Conservation (phyloP, 2,797 vertebrate species). For the Hippopotamyrus pictus region DNA sequence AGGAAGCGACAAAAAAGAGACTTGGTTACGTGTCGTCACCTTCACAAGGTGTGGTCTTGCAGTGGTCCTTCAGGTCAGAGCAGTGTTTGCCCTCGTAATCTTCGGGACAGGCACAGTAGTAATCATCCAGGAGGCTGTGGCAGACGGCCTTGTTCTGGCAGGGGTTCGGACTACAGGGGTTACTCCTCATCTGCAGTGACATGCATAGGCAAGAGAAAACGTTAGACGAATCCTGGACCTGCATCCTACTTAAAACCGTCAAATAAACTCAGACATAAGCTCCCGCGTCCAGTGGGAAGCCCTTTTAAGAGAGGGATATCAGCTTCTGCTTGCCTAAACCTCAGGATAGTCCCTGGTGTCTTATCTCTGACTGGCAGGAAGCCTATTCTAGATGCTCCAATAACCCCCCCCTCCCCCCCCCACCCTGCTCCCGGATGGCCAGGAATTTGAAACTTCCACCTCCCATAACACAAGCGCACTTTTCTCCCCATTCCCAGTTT, state of each 20-base stretch:
- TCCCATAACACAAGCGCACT: background rate
- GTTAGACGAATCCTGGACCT: background rate
- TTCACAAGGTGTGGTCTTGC: slow-evolving; percentile 80
- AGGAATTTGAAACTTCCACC: background rate
- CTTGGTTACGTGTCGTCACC: slow-evolving; percentile 50
- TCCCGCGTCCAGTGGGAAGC: background rate
- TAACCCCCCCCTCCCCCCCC: background rate
- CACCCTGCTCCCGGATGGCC: background rate
- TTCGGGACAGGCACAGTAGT: slow-evolving; percentile 82
- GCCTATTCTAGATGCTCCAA: background rate
- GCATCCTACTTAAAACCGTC: background rate
- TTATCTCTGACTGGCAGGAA: background rate
- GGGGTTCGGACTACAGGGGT: slow-evolving; percentile 79
- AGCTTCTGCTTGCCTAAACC: slow-evolving; percentile 9
- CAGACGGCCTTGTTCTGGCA: slow-evolving; percentile 82
- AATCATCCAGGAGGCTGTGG: slow-evolving; percentile 70
- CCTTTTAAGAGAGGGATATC: background rate
- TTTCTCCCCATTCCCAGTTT: slow-evolving; percentile 17
- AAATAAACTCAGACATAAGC: background rate
- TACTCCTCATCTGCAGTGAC: slow-evolving; percentile 64
- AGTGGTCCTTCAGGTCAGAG: slow-evolving; percentile 79
- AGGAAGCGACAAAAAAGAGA: background rate
- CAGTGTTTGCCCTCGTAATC: slow-evolving; percentile 86
- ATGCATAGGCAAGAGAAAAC: background rate
- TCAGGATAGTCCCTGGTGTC: background rate